Evolutionary conservation across 2,797 vertebrate genomes (phyloP), one percentile per base, ranked within the genome.

Genomic region (Coracias cyanogaster): DNA sequence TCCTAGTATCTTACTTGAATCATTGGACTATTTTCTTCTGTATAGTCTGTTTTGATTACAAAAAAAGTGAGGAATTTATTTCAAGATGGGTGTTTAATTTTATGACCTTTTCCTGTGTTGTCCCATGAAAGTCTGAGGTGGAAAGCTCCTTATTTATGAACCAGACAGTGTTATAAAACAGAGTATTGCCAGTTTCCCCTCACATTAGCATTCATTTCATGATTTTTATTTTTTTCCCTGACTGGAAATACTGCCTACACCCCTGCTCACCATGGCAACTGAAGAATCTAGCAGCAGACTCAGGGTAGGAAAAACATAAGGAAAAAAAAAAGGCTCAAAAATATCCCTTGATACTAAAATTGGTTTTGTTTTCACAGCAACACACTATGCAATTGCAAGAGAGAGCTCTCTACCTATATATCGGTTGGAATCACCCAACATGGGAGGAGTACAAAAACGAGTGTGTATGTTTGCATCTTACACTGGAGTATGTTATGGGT

Each of bases 241-340:
- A 95, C 93, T 97, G 93, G 95, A 98, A 98, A 90, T 94, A 96
- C 95, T 91, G 61, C 96, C 96, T 98, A 96, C 92, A 96, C 91
- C 96, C 80, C 83, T 72, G 89, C 82, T 98, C 97, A 97, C 98
- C 98, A 98, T 98, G 95, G 98, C 96, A 98, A 98, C 97, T 96
- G 95, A 96, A 97, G 95, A 97, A 96, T 96, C 96, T 97, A 97
- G 95, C 97, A 97, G 94, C 94, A 98, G 97, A 97, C 96, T 95
- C 91, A 77, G 93, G 70, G 93, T 89, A 95, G 97, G 91, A 96
- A 97, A 95, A 96, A 92, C 71, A 95, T 57, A 77, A 83, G 49
- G 3, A 29, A 9, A 80, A 96, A 97, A 95, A 89, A 93, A 83
- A 80, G 91, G 64, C 90, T 97, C 20, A 1, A 96, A 97, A 98